These are phyloP conservation scores for Amphibalanus amphitrite DNA, from an alignment of 1,140 invertebrate genomes.

Conservation along the genomic window DNA sequence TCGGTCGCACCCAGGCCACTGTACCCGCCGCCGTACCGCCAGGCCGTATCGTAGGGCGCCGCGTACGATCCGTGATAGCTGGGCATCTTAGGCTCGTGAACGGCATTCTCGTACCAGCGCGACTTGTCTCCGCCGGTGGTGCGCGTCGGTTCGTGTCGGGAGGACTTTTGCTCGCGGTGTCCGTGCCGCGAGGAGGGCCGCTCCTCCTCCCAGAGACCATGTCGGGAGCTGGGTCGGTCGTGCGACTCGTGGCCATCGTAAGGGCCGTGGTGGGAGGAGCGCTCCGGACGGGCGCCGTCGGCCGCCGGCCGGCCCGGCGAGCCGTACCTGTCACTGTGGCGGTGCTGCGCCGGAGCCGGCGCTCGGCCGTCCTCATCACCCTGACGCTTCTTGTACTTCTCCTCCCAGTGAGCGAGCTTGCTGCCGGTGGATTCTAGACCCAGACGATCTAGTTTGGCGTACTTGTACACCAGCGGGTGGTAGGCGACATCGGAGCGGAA, in stretches of 20 bases:
- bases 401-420: conserved; percentile 1
- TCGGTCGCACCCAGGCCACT: not conserved
- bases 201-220: no score
- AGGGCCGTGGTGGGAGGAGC: not conserved
- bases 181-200: not conserved
- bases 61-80: not conserved
- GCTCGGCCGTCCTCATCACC: not conserved
- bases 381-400: not conserved
- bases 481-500: conserved; percentile 3
- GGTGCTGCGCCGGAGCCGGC: no score
- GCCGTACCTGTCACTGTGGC: not conserved
- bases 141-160: not conserved
- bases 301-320: not conserved
- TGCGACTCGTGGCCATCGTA: not conserved
- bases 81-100: not conserved
- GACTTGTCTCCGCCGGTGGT: not conserved
- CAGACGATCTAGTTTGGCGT: not conserved
- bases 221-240: no score
- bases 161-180: not conserved
- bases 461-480: conserved; percentile 2
- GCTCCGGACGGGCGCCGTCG: not conserved
- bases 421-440: not conserved
- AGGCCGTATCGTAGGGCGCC: not conserved
- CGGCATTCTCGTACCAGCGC: not conserved
- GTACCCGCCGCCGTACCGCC: not conserved